Conservation (phyloP, 2,888 invertebrate species). For the Dolichopus griseipennis region DNA sequence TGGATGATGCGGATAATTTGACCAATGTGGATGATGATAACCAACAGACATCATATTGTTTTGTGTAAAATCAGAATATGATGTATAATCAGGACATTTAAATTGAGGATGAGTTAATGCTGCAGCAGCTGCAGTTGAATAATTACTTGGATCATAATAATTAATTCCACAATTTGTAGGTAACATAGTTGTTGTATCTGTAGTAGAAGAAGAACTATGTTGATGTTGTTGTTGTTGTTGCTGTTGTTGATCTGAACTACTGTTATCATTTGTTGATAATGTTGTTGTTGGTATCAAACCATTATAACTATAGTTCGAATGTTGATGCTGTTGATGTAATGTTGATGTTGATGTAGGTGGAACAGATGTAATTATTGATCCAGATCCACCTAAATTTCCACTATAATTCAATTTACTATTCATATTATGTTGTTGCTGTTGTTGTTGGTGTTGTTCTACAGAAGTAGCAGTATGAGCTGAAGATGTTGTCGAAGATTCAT, state of each 20-base stretch:
- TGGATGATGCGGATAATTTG: slow-evolving; percentile 14
- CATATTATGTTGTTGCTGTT: neutral
- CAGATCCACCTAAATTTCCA: neutral
- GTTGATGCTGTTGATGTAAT: neutral
- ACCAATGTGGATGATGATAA: slow-evolving; percentile 15
- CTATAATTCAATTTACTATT: neutral
- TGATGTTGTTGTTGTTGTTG: slow-evolving; percentile 6
- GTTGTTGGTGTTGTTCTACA: neutral
- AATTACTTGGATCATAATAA: slow-evolving; percentile 6
- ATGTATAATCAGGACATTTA: slow-evolving; percentile 9
- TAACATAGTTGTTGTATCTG: neutral
- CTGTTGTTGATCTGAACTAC: neutral
- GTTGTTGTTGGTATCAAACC: neutral
- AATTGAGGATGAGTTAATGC: slow-evolving; percentile 10
- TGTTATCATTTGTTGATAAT: neutral
- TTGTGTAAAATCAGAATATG: slow-evolving; percentile 22
- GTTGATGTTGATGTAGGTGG: neutral
- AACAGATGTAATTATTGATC: neutral
- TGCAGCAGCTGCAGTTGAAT: neutral
- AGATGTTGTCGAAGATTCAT: neutral
- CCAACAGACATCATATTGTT: slow-evolving; percentile 20
- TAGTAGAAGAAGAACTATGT: neutral
- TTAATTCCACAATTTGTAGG: neutral
- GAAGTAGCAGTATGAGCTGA: neutral
- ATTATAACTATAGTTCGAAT: neutral